Conservation (phyloP, 1,140 invertebrate species). For the Aphelinus certus region DNA sequence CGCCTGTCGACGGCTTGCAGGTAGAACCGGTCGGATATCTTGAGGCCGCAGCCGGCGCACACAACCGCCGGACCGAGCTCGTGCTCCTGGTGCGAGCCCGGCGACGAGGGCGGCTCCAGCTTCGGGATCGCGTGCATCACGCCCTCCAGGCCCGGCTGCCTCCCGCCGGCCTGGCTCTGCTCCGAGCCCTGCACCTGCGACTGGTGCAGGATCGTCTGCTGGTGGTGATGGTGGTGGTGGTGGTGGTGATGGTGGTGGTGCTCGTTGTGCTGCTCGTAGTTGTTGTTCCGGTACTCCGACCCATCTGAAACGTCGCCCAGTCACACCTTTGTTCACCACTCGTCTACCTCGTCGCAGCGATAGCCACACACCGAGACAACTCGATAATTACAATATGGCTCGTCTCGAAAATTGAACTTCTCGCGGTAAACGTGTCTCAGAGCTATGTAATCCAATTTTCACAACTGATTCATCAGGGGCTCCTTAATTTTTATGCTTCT, state of each 20-base stretch:
- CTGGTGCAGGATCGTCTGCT: conserved; percentile 48
- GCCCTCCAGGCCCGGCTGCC: conserved; percentile 50
- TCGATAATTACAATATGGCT: too few relatives aligned
- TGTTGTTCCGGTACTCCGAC: conserved; percentile 57
- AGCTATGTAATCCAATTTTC: too few relatives aligned
- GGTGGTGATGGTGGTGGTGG: conserved; percentile 47
- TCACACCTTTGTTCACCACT: not conserved
- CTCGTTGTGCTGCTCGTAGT: conserved; percentile 56
- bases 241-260: conserved; percentile 53
- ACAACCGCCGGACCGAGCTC: conserved; percentile 62
- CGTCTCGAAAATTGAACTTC: too few relatives aligned
- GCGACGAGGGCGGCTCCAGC: conserved; percentile 66
- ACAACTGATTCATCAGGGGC: too few relatives aligned
- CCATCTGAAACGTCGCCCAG: conserved; percentile 45
- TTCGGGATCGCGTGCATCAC: conserved; percentile 65
- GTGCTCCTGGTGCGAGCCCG: conserved; percentile 58
- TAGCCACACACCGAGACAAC: too few relatives aligned
- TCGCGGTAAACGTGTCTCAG: too few relatives aligned
- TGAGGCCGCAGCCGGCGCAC: conserved; percentile 86
- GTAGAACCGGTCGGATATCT: conserved; percentile 91
- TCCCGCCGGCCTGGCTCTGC: conserved; percentile 46
- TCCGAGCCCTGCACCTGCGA: conserved; percentile 47
- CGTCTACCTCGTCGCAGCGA: too few relatives aligned
- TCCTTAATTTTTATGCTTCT: too few relatives aligned
- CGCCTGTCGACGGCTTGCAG: conserved; percentile 90